phyloP scores from a whole-genome alignment of 2,113 vertebrate genomes.

The Tetrax tetrax region DNA sequence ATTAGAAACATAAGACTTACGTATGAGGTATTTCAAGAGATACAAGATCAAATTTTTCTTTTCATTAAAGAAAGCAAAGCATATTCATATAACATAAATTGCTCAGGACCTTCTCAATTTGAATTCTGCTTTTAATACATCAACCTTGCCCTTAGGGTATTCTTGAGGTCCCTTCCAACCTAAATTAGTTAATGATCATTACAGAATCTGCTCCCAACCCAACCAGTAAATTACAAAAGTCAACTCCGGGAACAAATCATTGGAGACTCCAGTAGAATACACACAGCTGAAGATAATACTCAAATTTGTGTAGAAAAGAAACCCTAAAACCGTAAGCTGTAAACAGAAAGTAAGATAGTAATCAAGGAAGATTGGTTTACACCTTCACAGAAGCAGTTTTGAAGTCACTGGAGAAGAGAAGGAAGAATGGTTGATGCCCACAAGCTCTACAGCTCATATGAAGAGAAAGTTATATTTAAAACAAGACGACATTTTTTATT shows the following conservation, averaged over 20 bases:
- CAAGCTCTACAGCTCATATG: background rate
- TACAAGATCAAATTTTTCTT: background rate
- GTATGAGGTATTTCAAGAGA: background rate
- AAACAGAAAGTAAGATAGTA: background rate
- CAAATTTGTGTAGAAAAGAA: rapidly evolving
- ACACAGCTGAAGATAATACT: background rate
- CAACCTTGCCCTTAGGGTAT: background rate
- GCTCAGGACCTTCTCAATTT: background rate
- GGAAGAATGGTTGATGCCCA: background rate
- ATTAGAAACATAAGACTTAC: background rate
- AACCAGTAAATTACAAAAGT: background rate
- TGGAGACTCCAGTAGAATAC: background rate
- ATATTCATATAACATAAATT: background rate
- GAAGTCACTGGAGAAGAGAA: background rate
- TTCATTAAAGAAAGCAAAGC: background rate
- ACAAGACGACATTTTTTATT: background rate
- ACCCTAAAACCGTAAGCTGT: background rate
- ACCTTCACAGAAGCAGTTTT: background rate
- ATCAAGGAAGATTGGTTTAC: background rate
- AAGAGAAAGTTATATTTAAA: background rate
- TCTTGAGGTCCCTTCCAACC: background rate
- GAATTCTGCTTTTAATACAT: background rate
- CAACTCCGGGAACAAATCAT: rapidly evolving
- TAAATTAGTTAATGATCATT: background rate
- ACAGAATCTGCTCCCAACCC: background rate